Evolutionary conservation across 2,113 vertebrate species (phyloP).

Genomic region (Bos indicus): DNA sequence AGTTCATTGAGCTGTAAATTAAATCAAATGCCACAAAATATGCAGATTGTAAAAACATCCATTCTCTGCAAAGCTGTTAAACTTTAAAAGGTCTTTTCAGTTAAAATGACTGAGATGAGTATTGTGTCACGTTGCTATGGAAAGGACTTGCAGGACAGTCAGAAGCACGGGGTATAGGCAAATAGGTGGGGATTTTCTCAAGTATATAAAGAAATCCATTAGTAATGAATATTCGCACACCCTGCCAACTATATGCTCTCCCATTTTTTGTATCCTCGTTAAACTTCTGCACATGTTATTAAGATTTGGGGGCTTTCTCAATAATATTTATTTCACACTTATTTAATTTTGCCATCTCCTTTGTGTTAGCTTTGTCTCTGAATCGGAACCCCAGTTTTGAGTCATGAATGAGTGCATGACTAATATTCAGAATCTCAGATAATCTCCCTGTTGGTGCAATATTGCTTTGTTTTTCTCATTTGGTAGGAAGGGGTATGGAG

Average conservation of each 20-base stretch:
- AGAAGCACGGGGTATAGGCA: not conserved
- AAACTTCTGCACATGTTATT: not conserved
- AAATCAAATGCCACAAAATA: constrained; percentile 68
- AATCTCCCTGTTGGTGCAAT: not conserved
- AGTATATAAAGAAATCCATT: not conserved
- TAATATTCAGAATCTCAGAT: not conserved
- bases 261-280: not conserved
- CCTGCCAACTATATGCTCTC: not conserved
- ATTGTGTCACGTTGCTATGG: not conserved
- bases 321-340: not conserved
- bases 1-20: constrained; percentile 67
- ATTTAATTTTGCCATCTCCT: not conserved
- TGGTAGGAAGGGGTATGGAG: not conserved
- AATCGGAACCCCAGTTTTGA: not conserved
- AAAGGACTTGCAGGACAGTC: not conserved
- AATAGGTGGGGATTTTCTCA: not conserved
- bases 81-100: constrained; percentile 65
- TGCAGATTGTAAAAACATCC: constrained; percentile 45
- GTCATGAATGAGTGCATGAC: not conserved
- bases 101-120: constrained; percentile 58
- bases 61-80: constrained; percentile 53
- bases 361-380: not conserved
- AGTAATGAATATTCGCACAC: not conserved
- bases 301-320: not conserved
- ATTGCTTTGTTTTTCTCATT: not conserved